These are phyloP conservation scores for Epirrhoe tristata DNA, from an alignment of 2,888 invertebrate genomes.

Conservation along the genomic window DNA sequence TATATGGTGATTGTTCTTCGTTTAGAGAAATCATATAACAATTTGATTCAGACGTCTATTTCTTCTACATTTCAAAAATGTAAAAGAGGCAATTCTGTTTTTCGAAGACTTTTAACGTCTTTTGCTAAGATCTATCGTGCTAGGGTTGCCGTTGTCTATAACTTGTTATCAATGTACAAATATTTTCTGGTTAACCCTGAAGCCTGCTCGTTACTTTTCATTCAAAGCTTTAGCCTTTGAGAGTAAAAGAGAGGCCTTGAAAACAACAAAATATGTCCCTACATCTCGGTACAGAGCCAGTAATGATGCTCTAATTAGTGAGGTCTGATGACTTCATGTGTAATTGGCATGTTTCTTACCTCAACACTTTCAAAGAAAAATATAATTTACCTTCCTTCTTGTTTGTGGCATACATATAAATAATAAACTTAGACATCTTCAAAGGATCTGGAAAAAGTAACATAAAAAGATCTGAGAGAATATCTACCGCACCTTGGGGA, in stretches of 20 bases:
- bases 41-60: too few relatives aligned
- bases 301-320: constrained; percentile 30
- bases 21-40: too few relatives aligned
- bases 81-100: neutral
- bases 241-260: constrained; percentile 1
- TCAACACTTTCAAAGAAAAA: neutral
- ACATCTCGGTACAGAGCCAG: neutral
- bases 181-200: constrained; percentile 8
- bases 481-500: too few relatives aligned
- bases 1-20: neutral
- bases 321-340: constrained; percentile 4
- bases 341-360: neutral
- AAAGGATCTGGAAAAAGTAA: too few relatives aligned
- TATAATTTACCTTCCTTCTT: neutral
- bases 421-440: too few relatives aligned
- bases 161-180: neutral
- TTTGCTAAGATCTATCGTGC: neutral
- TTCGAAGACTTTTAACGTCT: neutral
- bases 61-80: neutral
- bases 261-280: constrained; percentile 10
- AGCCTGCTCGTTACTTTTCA: constrained; percentile 23
- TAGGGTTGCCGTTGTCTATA: neutral
- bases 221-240: constrained; percentile 11
- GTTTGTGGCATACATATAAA: too few relatives aligned
- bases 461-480: too few relatives aligned